Evolutionary conservation across 2,888 invertebrate species (phyloP), one percentile per base, ranked within the genome.

Genomic region (Iphiclides podalirius): DNA sequence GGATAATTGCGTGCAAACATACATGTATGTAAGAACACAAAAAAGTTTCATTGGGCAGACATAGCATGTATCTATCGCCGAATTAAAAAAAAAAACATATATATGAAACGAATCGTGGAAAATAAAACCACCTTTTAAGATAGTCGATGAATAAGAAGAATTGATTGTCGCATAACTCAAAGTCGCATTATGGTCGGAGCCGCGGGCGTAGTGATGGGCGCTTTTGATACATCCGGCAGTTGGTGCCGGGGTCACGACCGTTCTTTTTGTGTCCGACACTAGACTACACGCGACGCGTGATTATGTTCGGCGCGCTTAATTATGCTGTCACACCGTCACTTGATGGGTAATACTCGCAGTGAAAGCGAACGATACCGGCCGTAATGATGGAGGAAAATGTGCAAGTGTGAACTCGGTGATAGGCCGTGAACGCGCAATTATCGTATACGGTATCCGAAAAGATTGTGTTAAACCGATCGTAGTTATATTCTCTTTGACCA

Each of bases 171-270:
- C 54, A 64, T 63, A 61, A 63, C 52, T 61, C 59, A 63, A 60
- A 64, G 60, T 58, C 57, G 55, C 55, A 57, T 64, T 60, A 61
- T 57, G 58, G 34, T 20, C 37, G 38, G 40, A 54, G 61, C 64
- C 60, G 56, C 55, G 42, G 61, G 62, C 53, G 62, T 67, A 67
- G 70, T 77, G 78, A 75, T 72, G 77, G 66, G 72, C 75, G 82
- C 86, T 86, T 86, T 86, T 83, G 77, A 77, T 82, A 83, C 71
- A 79, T 87, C 86, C 87, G 85, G 84, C 84, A 84, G 73, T 68
- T 72, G 71, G 67, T 26, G 63, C 60, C 63, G 76, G 73, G 86
- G 87, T 87, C 87, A 78, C 70, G 83, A 80, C 76, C 81, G 75
- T 68, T 76, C 79, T 80, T 82, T 84, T 82, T 80, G 78, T 64